A percentile compares a stretch with the other conserved stretches of the same genome.
Evolutionary conservation across 2,797 vertebrate species (phyloP).

Genomic region (Acanthis flammea): DNA sequence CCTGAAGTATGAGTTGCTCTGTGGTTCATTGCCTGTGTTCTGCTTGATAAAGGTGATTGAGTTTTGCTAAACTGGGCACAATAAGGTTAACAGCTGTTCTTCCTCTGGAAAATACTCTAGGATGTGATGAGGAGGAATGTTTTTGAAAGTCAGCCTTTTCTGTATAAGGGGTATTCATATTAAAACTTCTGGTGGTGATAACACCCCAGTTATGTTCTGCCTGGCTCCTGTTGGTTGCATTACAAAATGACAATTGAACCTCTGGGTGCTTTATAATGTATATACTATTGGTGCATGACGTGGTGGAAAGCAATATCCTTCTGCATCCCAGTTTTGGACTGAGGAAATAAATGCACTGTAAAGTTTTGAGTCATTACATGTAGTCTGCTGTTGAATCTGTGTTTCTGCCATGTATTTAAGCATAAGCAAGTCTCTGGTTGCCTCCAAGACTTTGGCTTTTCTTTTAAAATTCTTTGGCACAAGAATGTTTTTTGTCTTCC

Average conservation of each 20-base stretch:
- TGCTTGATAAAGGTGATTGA: background rate
- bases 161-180: background rate
- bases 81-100: background rate
- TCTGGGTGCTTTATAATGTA: background rate
- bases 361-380: background rate
- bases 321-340: background rate
- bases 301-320: background rate
- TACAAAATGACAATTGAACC: background rate
- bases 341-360: background rate
- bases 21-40: background rate
- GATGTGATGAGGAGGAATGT: background rate
- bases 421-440: background rate
- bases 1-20: background rate
- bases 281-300: background rate
- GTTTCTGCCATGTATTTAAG: background rate
- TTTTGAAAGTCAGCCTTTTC: background rate
- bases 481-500: background rate
- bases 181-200: background rate
- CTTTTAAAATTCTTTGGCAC: background rate
- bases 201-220: background rate
- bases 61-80: background rate
- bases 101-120: background rate
- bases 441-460: background rate
- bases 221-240: background rate
- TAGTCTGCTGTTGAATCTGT: background rate